These are phyloP conservation scores for Megathymus violae DNA, from an alignment of 1,140 invertebrate species.

Conservation along the genomic window DNA sequence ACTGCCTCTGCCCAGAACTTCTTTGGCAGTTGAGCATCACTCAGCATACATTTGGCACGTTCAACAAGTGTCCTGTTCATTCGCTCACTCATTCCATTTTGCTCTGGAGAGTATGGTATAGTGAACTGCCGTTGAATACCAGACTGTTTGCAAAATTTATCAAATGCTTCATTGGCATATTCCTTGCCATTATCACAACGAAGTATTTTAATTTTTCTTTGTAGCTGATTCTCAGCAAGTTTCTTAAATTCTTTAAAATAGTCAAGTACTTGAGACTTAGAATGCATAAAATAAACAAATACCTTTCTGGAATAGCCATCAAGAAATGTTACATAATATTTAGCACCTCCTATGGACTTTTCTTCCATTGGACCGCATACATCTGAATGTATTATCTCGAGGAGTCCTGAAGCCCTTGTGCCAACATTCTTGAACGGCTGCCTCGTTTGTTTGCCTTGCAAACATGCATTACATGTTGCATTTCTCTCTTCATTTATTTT, in stretches of 20 bases:
- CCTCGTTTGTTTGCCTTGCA: slow-evolving; percentile 39
- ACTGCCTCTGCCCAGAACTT: slow-evolving; percentile 37
- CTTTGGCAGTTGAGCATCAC: slow-evolving; percentile 36
- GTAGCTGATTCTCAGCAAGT: too few species aligned
- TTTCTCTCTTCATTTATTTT: slow-evolving; percentile 12
- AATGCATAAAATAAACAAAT: slow-evolving; percentile 66
- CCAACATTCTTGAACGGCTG: slow-evolving; percentile 39
- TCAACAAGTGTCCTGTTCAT: slow-evolving; percentile 45
- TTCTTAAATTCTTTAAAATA: too few species aligned
- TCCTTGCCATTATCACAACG: slow-evolving; percentile 41
- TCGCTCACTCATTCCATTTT: slow-evolving; percentile 42
- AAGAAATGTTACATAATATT: slow-evolving; percentile 65
- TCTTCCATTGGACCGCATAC: slow-evolving; percentile 68
- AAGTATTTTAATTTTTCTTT: too few species aligned
- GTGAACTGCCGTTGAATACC: slow-evolving; percentile 42
- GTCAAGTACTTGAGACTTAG: slow-evolving; percentile 26
- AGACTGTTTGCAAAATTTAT: slow-evolving; percentile 26
- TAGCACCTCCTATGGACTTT: slow-evolving; percentile 50
- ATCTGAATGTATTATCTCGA: slow-evolving; percentile 56
- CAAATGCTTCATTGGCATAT: slow-evolving; percentile 40
- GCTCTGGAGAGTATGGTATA: slow-evolving; percentile 39
- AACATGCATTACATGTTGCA: slow-evolving; percentile 37
- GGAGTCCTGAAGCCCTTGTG: slow-evolving; percentile 27
- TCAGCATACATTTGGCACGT: slow-evolving; percentile 38
- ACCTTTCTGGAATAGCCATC: slow-evolving; percentile 63